Conservation (phyloP, 2,113 vertebrate genomes). For the Scopus umbretta region DNA sequence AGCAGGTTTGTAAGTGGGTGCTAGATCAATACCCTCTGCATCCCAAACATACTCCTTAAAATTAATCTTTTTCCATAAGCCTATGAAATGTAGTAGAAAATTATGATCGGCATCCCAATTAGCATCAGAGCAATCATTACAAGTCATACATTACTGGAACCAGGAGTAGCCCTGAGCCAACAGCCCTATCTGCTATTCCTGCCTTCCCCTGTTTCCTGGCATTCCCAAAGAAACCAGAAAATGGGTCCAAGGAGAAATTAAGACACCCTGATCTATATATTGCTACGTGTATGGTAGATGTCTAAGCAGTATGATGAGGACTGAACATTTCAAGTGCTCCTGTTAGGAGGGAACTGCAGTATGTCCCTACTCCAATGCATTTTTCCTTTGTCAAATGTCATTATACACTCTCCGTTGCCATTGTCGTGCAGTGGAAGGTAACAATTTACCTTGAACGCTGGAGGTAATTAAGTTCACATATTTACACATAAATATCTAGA, state of each 20-base stretch:
- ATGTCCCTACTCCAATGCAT: neutral
- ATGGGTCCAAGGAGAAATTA: neutral
- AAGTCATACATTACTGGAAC: neutral
- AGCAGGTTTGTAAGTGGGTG: neutral
- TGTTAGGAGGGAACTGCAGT: neutral
- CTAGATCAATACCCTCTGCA: neutral
- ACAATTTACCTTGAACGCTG: neutral
- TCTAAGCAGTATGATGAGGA: neutral
- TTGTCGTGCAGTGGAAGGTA: neutral
- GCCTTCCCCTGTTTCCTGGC: neutral
- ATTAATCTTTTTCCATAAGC: neutral
- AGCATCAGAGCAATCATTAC: neutral
- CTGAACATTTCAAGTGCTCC: neutral
- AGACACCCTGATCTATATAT: neutral
- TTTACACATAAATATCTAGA: neutral
- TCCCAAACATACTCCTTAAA: neutral
- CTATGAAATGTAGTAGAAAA: neutral
- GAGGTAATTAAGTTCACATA: neutral
- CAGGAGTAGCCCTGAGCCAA: fast-evolving
- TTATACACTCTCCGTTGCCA: neutral
- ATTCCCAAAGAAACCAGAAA: neutral
- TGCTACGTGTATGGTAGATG: neutral
- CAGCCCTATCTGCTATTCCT: neutral
- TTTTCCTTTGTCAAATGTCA: neutral
- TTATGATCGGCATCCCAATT: fast-evolving